Percentiles rank a stretch among this genome's conserved stretches.
Evolutionary conservation across 2,888 invertebrate genomes (phyloP).

Genomic region (Onthophagus sagittarius): DNA sequence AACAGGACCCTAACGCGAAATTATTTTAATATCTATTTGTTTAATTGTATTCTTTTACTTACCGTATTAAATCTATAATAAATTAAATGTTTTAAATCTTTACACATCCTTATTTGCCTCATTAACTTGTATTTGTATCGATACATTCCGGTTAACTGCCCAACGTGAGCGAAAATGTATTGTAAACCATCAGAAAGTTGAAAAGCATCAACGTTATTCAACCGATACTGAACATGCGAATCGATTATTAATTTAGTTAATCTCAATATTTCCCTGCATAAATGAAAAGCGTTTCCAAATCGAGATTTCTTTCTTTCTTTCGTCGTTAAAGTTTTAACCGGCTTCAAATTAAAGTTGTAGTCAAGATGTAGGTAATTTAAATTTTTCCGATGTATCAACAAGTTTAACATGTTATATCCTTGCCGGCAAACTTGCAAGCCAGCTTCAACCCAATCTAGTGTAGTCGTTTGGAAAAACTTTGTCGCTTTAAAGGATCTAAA

Average conservation of each 20-base stretch:
- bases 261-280: conserved; percentile 98
- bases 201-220: conserved; percentile 99
- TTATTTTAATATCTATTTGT: not conserved
- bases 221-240: conserved; percentile 97
- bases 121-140: conserved; percentile 98
- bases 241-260: conserved; percentile 98
- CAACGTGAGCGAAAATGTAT: conserved; percentile 99
- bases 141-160: conserved; percentile 99
- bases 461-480: conserved; percentile 99
- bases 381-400: conserved; percentile 98
- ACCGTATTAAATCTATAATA: conserved; percentile 99
- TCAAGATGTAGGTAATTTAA: conserved; percentile 98
- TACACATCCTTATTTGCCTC: conserved; percentile 99
- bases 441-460: conserved; percentile 99
- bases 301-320: conserved; percentile 99
- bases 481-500: conserved; percentile 99
- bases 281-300: conserved; percentile 91
- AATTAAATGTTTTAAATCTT: conserved; percentile 97
- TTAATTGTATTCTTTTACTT: conserved; percentile 42
- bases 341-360: conserved; percentile 99
- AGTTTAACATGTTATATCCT: conserved; percentile 99
- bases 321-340: conserved; percentile 98
- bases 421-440: conserved; percentile 97
- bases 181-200: conserved; percentile 97
- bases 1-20: conserved; percentile 75